Base-by-base conservation (phyloP, 2,797 vertebrate species). In the Heliangelus exortis region DNA sequence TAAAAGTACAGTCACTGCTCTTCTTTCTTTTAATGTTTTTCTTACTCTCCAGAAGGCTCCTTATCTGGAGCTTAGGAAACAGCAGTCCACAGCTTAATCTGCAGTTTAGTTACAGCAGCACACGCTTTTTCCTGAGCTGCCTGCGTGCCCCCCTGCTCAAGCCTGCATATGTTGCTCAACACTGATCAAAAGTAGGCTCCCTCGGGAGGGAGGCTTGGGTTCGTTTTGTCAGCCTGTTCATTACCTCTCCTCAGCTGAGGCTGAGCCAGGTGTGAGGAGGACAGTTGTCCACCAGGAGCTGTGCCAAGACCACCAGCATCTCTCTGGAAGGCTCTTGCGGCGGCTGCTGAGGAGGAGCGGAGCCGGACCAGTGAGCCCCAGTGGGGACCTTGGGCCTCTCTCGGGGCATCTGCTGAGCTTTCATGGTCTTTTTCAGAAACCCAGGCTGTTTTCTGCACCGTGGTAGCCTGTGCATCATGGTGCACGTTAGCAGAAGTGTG, bases 1-100 rank as follows among this genome's bases (percentile, higher is more conserved):
- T 61, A 73, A 53, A 92, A 73, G 48, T 67, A 71, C 39, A 41
- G 36, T 92, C 92, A 29, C 43, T 25, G 8, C 34, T 67, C 16
- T 59, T 31, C 65, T 51, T 87, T 63, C 26, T 14, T 74, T 55
- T 58, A 7, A 51, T 86, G 39, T 92, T 93, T 86, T 87, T 75
- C 67, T 39, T 75, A 4, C 41, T 94, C 31, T 92, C 87, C 92
- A 96, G 94, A 95, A 95, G 89, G 90, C 51, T 92, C 22, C 86
- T 93, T 95, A 92, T 94, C 92, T 89, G 85, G 89, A 91, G 79
- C 63, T 92, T 93, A 93, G 88, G 61, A 91, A 96, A 84, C 92
- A 94, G 91, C 94, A 92, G 88, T 82, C 51, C 75, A 73, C 81
- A 87, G 87, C 87, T 93, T 93, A 96, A 95, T 93, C 91, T 94